phyloP scores from a whole-genome alignment of 2,113 vertebrate genomes.

The Oenanthe oenanthe region DNA sequence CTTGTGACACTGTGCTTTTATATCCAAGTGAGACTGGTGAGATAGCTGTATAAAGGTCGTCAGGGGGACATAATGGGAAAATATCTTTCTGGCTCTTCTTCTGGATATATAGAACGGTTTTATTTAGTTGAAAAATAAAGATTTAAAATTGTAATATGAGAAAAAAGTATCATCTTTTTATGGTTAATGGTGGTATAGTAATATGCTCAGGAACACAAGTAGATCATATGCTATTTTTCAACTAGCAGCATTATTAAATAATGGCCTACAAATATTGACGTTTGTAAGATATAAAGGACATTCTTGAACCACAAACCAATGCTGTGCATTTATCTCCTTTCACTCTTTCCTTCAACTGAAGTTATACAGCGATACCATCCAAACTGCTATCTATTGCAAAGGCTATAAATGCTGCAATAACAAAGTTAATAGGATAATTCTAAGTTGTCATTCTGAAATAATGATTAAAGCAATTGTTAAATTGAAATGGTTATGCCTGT shows the following conservation, averaged over 20 bases:
- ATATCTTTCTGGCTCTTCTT: background rate
- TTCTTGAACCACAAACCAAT: background rate
- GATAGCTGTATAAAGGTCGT: conserved; percentile 12
- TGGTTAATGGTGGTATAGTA: background rate
- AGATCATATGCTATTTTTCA: background rate
- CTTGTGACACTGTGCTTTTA: conserved; percentile 26
- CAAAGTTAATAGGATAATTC: conserved; percentile 66
- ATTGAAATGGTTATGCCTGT: conserved; percentile 42
- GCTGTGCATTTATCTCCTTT: background rate
- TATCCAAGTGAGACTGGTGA: background rate
- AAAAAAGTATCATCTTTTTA: background rate
- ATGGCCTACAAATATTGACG: background rate
- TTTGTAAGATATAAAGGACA: background rate
- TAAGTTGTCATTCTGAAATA: conserved; percentile 63
- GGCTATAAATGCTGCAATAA: conserved; percentile 59
- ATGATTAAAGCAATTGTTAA: conserved; percentile 68
- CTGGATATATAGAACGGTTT: background rate
- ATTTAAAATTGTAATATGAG: background rate
- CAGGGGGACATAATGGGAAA: conserved; percentile 3
- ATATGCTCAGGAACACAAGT: background rate
- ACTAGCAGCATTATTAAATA: background rate
- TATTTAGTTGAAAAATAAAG: conserved; percentile 4
- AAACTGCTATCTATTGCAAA: background rate
- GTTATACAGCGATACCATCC: background rate
- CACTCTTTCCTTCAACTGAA: background rate